Conservation (phyloP, 2,888 invertebrate species). For the Hydroisotoma schaefferi region DNA sequence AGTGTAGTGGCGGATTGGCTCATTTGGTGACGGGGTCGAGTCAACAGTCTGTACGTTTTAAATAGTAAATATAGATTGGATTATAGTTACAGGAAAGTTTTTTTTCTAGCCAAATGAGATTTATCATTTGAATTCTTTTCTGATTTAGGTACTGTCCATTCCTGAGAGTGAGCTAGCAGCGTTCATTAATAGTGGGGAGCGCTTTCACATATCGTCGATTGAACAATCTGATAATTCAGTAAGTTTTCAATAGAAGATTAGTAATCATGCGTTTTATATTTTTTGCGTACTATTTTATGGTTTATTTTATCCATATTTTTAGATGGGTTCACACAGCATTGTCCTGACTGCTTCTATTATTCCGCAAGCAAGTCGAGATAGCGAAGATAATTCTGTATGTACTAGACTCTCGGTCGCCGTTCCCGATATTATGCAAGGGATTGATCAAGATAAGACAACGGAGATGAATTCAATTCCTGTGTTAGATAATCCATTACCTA, state of each 20-base stretch:
- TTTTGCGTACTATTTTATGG: not conserved
- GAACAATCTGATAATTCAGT: constrained; percentile 10
- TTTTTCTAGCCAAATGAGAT: too few species aligned
- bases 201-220: constrained; percentile 19
- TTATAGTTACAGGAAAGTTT: too few species aligned
- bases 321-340: constrained; percentile 14
- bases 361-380: too few species aligned
- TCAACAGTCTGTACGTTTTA: not conserved
- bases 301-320: not conserved
- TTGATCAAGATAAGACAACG: too few species aligned
- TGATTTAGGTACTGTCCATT: constrained; percentile 17
- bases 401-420: too few species aligned
- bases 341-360: constrained; percentile 14
- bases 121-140: constrained; percentile 1
- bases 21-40: constrained; percentile 20
- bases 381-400: too few species aligned
- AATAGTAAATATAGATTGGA: not conserved
- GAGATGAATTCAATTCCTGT: too few species aligned
- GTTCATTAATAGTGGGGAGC: constrained; percentile 20
- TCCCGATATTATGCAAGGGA: too few species aligned
- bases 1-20: constrained; percentile 13
- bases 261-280: not conserved
- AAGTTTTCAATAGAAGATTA: not conserved
- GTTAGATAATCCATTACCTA: too few species aligned
- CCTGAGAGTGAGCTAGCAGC: constrained; percentile 25